A percentile compares a stretch with the other conserved stretches of the same genome.
Evolutionary conservation across 2,888 invertebrate species (phyloP).

Genomic region (Xestia xanthographa): DNA sequence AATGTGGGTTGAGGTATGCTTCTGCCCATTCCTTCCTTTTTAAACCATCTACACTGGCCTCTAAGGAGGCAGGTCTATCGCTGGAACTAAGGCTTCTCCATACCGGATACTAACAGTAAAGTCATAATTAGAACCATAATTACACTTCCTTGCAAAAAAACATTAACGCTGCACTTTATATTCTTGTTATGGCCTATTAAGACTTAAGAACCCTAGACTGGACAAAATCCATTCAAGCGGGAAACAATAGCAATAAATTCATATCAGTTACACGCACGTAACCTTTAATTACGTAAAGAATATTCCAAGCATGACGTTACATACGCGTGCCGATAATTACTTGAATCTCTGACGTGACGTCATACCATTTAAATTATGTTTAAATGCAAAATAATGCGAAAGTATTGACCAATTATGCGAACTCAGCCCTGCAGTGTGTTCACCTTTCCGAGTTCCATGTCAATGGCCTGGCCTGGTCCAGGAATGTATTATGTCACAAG

Average conservation of each 20-base stretch:
- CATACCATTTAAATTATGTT: constrained; percentile 74
- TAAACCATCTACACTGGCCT: too few species aligned
- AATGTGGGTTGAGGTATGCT: not conserved
- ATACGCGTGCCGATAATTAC: constrained; percentile 73
- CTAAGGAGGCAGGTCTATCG: not conserved
- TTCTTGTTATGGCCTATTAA: constrained; percentile 31
- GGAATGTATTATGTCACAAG: constrained; percentile 71
- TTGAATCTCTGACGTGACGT: constrained; percentile 78
- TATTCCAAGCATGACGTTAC: constrained; percentile 69
- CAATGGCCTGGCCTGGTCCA: constrained; percentile 74
- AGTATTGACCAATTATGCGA: constrained; percentile 74
- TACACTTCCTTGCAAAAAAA: constrained; percentile 32
- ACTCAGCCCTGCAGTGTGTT: constrained; percentile 69
- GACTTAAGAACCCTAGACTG: constrained; percentile 45
- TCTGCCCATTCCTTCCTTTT: not conserved
- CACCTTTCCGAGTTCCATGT: constrained; percentile 81
- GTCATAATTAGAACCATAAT: constrained; percentile 23
- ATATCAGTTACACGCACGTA: constrained; percentile 62
- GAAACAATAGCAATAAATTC: constrained; percentile 62
- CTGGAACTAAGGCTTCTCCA: too few species aligned
- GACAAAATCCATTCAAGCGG: constrained; percentile 60
- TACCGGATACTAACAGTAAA: constrained; percentile 1
- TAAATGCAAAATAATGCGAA: constrained; percentile 73
- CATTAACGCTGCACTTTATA: constrained; percentile 28
- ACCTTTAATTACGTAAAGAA: constrained; percentile 72